A percentile compares a stretch with the other conserved stretches of the same genome.
phyloP scores from a whole-genome alignment of 2,797 vertebrate genomes.

The Anguilla pacifica region DNA sequence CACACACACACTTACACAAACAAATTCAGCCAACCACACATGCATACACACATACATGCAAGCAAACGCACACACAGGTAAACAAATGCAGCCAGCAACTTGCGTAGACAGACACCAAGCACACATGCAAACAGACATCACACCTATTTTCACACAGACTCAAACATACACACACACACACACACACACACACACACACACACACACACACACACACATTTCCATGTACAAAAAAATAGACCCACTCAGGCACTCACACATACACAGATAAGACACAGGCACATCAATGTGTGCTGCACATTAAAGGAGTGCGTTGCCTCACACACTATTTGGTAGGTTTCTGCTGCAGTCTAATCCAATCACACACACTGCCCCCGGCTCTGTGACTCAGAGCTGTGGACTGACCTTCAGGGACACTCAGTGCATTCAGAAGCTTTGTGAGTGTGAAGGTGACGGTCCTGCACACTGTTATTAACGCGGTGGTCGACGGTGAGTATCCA shows the following conservation, averaged over 20 bases:
- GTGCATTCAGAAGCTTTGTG: neutral
- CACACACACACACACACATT: neutral
- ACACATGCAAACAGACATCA: neutral
- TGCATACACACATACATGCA: neutral
- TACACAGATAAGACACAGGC: neutral
- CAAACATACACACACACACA: neutral
- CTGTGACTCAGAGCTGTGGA: slow-evolving; percentile 1
- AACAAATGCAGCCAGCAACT: neutral
- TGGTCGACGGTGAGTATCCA: neutral
- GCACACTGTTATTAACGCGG: neutral
- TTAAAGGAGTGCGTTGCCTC: neutral
- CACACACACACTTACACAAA: neutral
- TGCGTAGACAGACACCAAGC: neutral
- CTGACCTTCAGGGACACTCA: neutral
- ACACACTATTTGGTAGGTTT: neutral
- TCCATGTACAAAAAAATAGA: neutral
- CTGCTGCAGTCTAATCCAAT: neutral
- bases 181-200: neutral
- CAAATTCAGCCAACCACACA: neutral
- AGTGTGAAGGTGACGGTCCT: neutral
- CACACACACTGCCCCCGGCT: neutral
- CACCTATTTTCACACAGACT: neutral
- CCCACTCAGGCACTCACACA: neutral
- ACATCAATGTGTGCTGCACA: neutral
- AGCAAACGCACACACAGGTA: neutral